Percentiles rank a stretch among this genome's conserved stretches.
phyloP scores from a whole-genome alignment of 1,140 invertebrate species.

The Geopemphigus sp. region DNA sequence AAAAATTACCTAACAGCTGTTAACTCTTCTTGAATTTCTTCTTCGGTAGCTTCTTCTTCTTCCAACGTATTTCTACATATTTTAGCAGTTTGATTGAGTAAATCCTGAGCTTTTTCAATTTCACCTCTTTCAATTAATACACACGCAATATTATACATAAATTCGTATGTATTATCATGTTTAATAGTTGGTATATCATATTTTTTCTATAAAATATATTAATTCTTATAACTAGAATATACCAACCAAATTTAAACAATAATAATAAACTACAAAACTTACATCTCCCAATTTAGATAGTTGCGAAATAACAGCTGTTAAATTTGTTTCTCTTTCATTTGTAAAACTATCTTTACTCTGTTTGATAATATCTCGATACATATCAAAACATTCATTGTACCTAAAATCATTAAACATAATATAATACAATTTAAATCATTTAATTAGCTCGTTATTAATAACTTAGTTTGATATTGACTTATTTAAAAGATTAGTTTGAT shows the following conservation, averaged over 20 bases:
- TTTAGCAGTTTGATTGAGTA: slow-evolving; percentile 79
- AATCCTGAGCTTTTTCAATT: slow-evolving; percentile 74
- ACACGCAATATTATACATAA: slow-evolving; percentile 87
- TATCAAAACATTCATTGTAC: slow-evolving; percentile 79
- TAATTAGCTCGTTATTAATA: not conserved
- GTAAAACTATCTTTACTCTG: slow-evolving; percentile 90
- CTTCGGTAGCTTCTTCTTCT: slow-evolving; percentile 83
- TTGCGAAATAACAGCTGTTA: slow-evolving; percentile 77
- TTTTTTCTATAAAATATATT: slow-evolving; percentile 54
- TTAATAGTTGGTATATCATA: slow-evolving; percentile 38
- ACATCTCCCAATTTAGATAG: slow-evolving; percentile 38
- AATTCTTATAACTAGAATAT: not conserved
- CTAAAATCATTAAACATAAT: slow-evolving; percentile 52
- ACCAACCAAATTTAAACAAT: no score
- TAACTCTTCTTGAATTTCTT: slow-evolving; percentile 84
- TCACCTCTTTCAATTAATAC: slow-evolving; percentile 70
- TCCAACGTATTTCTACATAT: slow-evolving; percentile 77
- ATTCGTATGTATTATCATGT: slow-evolving; percentile 74
- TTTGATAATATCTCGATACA: slow-evolving; percentile 86
- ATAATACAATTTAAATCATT: not conserved
- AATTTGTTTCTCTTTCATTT: slow-evolving; percentile 87
- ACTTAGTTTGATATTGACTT: no score
- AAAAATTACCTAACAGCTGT: slow-evolving; percentile 73
- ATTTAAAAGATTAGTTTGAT: not conserved
- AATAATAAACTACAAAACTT: not conserved